Conservation (phyloP, 2,113 vertebrate species). For the Butastur rufipennis region DNA sequence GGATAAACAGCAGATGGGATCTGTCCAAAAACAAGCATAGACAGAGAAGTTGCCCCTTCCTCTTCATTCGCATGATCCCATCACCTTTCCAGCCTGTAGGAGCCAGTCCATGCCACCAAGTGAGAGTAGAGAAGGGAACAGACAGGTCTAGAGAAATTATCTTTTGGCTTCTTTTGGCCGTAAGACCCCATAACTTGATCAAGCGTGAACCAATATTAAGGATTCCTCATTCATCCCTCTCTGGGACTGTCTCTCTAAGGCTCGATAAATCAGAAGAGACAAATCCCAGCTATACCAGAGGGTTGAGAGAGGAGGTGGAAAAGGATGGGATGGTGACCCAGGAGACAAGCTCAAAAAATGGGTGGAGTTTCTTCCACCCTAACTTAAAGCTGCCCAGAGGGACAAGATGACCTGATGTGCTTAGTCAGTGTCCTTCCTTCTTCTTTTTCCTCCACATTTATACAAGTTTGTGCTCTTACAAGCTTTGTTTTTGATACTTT, state of each 20-base stretch:
- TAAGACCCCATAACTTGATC: background rate
- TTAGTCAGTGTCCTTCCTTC: background rate
- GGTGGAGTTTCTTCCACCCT: background rate
- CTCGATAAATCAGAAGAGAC: background rate
- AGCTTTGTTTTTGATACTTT: conserved; percentile 57
- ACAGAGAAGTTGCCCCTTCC: background rate
- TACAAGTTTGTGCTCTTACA: conserved; percentile 34
- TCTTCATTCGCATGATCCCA: background rate
- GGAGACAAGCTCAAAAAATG: background rate
- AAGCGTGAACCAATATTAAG: background rate
- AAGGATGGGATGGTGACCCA: background rate
- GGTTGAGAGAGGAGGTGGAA: background rate
- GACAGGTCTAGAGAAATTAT: background rate
- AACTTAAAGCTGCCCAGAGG: background rate
- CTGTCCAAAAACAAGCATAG: background rate
- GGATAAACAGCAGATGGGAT: background rate
- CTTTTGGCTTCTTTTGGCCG: background rate
- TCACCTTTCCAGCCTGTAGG: background rate
- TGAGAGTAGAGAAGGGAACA: background rate
- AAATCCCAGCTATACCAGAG: background rate
- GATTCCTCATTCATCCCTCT: background rate
- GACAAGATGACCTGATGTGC: background rate
- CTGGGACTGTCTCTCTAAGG: background rate
- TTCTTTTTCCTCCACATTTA: background rate
- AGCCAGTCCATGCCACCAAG: background rate